Percentiles rank a stretch among this genome's conserved stretches.
These are phyloP conservation scores for Dolichallabes microphthalmus DNA, from an alignment of 2,113 vertebrate genomes.

Conservation along the genomic window DNA sequence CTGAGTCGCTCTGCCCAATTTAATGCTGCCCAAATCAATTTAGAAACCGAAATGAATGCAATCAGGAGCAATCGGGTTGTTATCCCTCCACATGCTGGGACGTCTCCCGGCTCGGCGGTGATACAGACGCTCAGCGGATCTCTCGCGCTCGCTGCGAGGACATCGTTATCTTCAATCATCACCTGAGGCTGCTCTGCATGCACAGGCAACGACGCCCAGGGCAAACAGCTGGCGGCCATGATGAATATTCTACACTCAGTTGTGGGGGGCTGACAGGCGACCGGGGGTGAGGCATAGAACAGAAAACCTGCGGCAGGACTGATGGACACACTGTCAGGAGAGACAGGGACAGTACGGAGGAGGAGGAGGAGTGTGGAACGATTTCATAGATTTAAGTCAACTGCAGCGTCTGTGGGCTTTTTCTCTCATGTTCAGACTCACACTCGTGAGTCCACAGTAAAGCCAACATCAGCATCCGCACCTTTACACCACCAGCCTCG, in stretches of 20 bases:
- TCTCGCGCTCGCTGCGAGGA: conserved; percentile 19
- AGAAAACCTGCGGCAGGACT: conserved; percentile 15
- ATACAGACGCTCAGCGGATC: background rate
- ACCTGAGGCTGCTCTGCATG: conserved; percentile 40
- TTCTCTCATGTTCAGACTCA: background rate
- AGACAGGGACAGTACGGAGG: background rate
- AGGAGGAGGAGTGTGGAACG: background rate
- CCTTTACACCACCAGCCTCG: background rate
- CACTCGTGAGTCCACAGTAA: background rate
- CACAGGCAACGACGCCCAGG: background rate
- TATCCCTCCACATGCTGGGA: background rate
- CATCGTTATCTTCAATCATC: conserved; percentile 32
- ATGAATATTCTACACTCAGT: conserved; percentile 36
- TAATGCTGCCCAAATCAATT: conserved; percentile 7
- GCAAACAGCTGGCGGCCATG: conserved; percentile 40
- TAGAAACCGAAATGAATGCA: conserved; percentile 8
- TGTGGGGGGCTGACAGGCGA: conserved; percentile 5
- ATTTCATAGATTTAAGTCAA: background rate
- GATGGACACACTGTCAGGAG: background rate
- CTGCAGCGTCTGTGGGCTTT: background rate
- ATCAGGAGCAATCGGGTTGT: background rate
- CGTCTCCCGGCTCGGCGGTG: background rate
- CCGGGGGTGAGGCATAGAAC: background rate
- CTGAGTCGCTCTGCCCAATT: background rate
- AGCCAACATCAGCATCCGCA: background rate